Evolutionary conservation across 2,797 vertebrate genomes (phyloP), one percentile per base, ranked within the genome.

Genomic region (Sphaeramia orbicularis): DNA sequence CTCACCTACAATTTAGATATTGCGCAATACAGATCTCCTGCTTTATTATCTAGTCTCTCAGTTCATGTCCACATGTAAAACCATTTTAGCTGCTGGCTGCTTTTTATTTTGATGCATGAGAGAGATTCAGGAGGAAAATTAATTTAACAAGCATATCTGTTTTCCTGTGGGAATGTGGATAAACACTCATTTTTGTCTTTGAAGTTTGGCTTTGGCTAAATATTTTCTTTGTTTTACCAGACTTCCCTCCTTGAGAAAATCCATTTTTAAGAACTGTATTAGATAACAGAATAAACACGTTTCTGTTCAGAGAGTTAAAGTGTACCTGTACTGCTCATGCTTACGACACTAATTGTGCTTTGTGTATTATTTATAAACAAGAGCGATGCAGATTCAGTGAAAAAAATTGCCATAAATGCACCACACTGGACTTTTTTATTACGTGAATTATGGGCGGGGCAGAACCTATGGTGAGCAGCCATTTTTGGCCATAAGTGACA

Each of bases 151-250:
- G 13, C 1, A 1, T 32, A 44, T 38, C 38, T 30, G 1, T 18
- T 42, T 43, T 50, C 27, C 40, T 53, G 40, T 51, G n/a, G 21
- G 41, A 65, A n/a, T 40, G 19, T 27, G n/a, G 13, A 65, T 47
- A 41, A 61, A 50, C 14, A 37, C 10, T 4, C 35, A 11, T 24
- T 59, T 58, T 45, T 54, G 48, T 58, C 13, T 24, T 35, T 48
- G 11, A 6, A 43, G 19, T 38, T 43, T 12, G 75, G 50, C 44
- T 10, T 16, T 2, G 14, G 9, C 18, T 40, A 10, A 64, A 36
- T 11, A 0, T 14, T 4, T 8, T n/a, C 8, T 50, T 42, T 58
- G 6, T 36, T 54, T 38, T 35, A 12, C 15, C 21, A 24, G 14
- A 58, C 3, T 7, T 41, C 10, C 21, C 21, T 4, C 21, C 21